Evolutionary conservation across 2,888 invertebrate species (phyloP), one percentile per base, ranked within the genome.

Genomic region (Phlogophora meticulosa): DNA sequence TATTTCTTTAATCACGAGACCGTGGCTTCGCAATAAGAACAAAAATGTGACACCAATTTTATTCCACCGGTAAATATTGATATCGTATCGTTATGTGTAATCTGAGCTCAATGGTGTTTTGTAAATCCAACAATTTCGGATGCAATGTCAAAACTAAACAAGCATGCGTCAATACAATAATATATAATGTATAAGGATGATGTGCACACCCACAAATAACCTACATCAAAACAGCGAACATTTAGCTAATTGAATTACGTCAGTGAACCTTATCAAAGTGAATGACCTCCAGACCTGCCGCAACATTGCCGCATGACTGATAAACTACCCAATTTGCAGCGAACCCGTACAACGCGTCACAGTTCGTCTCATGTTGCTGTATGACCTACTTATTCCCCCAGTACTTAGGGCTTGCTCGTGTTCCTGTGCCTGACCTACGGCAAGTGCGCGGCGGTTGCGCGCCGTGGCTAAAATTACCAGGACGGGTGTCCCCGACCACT

Each of bases 341-440:
- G 81, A 82, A 76, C 69, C 81, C 81, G 84, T 70, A 65, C 48
- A 43, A 60, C 56, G 60, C 78, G 59, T 75, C 76, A 78, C 57
- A 79, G 76, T 76, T 63, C 83, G 86, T 80, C 84, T 86, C 87
- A 87, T 88, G 87, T 88, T 88, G 91, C 88, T 91, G 87, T 80
- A 91, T 93, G 94, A 94, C 94, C 94, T 94, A 94, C 86, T 93
- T 94, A 87, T 81, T 91, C 93, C 94, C 94, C 92, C 91, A 88
- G 89, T 88, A 91, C 91, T 93, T 93, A 94, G 94, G 91, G 92
- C 87, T 93, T 92, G 88, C 92, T 90, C 80, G 89, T 90, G 89
- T 93, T 90, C 92, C 91, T 94, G 91, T 89, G 88, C 90, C 91
- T 90, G 95, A 95, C 95, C 95, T 95, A 88, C 91, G 92, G 74